Evolutionary conservation across 2,113 vertebrate genomes (phyloP).

Genomic region (Varanus komodoensis): DNA sequence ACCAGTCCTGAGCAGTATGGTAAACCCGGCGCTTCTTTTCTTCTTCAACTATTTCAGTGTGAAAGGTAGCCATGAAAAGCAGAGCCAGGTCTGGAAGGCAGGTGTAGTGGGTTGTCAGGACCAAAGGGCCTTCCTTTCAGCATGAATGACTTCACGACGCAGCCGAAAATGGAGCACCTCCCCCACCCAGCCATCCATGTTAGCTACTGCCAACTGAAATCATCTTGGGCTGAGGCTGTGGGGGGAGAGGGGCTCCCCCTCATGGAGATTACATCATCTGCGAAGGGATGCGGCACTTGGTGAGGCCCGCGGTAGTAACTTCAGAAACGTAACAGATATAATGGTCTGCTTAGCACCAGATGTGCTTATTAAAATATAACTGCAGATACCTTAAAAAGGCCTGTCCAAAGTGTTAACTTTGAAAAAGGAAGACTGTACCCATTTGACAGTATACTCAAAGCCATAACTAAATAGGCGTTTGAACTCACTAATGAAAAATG

Average conservation of each 20-base stretch:
- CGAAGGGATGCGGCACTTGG: slow-evolving; percentile 62
- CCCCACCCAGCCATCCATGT: slow-evolving; percentile 65
- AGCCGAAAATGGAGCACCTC: slow-evolving; percentile 57
- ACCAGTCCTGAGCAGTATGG: slow-evolving; percentile 44
- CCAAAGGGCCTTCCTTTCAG: slow-evolving; percentile 48
- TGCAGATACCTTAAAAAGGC: slow-evolving; percentile 26
- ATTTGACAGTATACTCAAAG: slow-evolving; percentile 10
- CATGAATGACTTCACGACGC: slow-evolving; percentile 62
- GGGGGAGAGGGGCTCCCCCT: slow-evolving; percentile 48
- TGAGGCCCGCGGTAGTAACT: slow-evolving; percentile 52
- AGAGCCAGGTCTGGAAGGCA: slow-evolving; percentile 69
- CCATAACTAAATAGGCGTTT: slow-evolving; percentile 32
- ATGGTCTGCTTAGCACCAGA: slow-evolving; percentile 45
- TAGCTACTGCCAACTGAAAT: slow-evolving; percentile 66
- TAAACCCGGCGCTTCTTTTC: slow-evolving; percentile 50
- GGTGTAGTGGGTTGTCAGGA: slow-evolving; percentile 56
- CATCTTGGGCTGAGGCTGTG: slow-evolving; percentile 64
- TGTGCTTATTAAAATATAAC: slow-evolving; percentile 39
- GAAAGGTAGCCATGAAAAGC: slow-evolving; percentile 67
- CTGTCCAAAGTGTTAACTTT: slow-evolving; percentile 38
- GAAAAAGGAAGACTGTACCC: slow-evolving; percentile 45
- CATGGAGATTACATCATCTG: slow-evolving; percentile 66
- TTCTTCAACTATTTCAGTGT: slow-evolving; percentile 40
- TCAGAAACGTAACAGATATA: slow-evolving; percentile 43
- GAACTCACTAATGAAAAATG: slow-evolving; percentile 40